Conservation (phyloP, 2,888 invertebrate species). For the Troilus luridus region DNA sequence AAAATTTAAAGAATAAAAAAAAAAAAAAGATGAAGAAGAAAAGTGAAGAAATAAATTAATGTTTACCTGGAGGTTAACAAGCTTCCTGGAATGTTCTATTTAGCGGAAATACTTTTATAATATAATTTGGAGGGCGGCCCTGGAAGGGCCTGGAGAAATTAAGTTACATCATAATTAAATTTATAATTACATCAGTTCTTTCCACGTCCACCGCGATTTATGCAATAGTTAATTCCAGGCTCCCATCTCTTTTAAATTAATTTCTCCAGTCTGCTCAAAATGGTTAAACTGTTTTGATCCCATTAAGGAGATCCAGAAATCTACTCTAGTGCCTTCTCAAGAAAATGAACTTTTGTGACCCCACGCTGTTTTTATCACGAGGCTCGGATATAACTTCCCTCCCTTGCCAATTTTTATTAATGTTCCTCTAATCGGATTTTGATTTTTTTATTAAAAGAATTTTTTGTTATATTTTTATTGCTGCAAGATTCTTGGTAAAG, state of each 20-base stretch:
- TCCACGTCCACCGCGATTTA: constrained; percentile 59
- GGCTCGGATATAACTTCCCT: neutral
- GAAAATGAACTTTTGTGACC: constrained; percentile 49
- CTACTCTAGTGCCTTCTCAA: constrained; percentile 30
- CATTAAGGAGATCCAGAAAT: constrained; percentile 48
- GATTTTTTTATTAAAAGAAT: neutral
- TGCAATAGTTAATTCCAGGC: constrained; percentile 57
- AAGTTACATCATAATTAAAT: constrained; percentile 61
- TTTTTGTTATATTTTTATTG: no score
- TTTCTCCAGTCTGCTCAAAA: constrained; percentile 51
- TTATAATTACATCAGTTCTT: constrained; percentile 61
- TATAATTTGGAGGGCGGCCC: constrained; percentile 58
- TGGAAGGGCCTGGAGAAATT: constrained; percentile 56
- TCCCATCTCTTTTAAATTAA: constrained; percentile 58
- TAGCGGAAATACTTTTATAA: constrained; percentile 61
- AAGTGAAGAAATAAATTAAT: constrained; percentile 35
- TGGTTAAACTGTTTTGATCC: constrained; percentile 55
- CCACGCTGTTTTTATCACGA: constrained; percentile 19
- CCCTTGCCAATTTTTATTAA: constrained; percentile 5
- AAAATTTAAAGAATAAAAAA: constrained; percentile 18
- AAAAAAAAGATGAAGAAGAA: neutral
- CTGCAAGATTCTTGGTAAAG: no score
- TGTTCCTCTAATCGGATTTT: neutral
- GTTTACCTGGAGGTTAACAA: constrained; percentile 56
- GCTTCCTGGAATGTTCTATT: constrained; percentile 60